Base-by-base conservation (phyloP, 2,113 vertebrate species). In the Eptatretus burgeri region DNA sequence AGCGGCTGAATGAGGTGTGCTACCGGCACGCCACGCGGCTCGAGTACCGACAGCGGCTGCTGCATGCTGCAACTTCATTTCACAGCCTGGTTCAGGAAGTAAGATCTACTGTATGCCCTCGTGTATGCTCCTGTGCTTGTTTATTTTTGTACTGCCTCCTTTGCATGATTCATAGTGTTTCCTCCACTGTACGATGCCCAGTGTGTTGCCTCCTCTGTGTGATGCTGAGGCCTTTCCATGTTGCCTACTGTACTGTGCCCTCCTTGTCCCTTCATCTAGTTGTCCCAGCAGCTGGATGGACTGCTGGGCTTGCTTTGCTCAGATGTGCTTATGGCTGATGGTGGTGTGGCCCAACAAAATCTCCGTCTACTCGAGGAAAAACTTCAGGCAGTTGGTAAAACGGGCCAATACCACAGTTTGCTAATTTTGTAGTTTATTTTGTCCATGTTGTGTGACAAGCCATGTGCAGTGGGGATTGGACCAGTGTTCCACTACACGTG, bases 301-400 rank as follows among this genome's bases (percentile, higher is more conserved):
- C 78, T 98, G 65, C 78, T 98, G 67, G 87, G 89, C 72, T 89
- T 94, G 87, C 78, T 98, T 72, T 98, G 91, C 73, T 86, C 85
- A 64, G 91, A 98, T 64, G 89, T 96, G 65, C 82, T 86, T 67
- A 87, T 85, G 68, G 79, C 83, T 64, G 91, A 98, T 69, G 91
- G 87, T 70, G 82, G 85, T 66, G 81, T 85, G 52, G 85, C 95
- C 75, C 91, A 98, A 74, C 89, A 96, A 67, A 91, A 84, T 67
- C 79, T 98, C 72, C 94, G 93, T 74, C 78, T 89, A 67, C 75
- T 98, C 73, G 91, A 98, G 77, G 91, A 98, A 76, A 98, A 95
- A 70, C 77, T 98, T 64, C 91, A 96, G 76, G 81, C 78, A 69
- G 89, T 95, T 64, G 91, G 91, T 94, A 74, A 72, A 85, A 70